Evolutionary conservation across 2,113 vertebrate genomes (phyloP).

Genomic region (Epinephelus lanceolatus): DNA sequence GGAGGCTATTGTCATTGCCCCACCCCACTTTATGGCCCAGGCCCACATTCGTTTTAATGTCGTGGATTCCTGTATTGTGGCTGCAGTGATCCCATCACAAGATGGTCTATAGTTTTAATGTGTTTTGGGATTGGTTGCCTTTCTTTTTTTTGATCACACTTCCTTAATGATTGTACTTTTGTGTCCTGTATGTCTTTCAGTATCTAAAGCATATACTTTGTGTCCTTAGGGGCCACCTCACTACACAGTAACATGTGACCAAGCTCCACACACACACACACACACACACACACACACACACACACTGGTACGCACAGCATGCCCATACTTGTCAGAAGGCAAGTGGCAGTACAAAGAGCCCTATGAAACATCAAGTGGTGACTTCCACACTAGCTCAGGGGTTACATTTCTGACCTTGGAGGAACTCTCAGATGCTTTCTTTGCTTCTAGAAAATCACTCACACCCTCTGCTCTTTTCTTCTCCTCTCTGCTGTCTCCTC

Average conservation of each 20-base stretch:
- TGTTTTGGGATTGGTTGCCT: not conserved
- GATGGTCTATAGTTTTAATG: too few relatives aligned
- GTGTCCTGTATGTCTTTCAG: not conserved
- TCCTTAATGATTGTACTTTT: not conserved
- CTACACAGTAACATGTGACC: not conserved
- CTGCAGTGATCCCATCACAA: too few relatives aligned
- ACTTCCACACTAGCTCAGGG: conserved; percentile 40
- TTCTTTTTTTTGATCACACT: not conserved
- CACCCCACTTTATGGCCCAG: too few relatives aligned
- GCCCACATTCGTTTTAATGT: too few relatives aligned
- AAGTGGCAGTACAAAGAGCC: conserved; percentile 43
- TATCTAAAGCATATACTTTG: not conserved
- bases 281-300: conserved; percentile 1
- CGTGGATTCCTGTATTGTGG: too few relatives aligned
- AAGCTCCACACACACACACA: not conserved
- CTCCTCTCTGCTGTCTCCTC: conserved; percentile 48
- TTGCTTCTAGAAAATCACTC: conserved; percentile 52
- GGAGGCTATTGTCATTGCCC: too few relatives aligned
- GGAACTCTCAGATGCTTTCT: conserved; percentile 49
- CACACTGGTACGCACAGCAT: not conserved
- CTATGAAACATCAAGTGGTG: conserved; percentile 50
- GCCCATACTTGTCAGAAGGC: conserved; percentile 17
- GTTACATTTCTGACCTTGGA: conserved; percentile 62
- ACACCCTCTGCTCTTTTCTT: conserved; percentile 43
- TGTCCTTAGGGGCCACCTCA: not conserved